phyloP scores from a whole-genome alignment of 2,797 vertebrate species.

The Emys orbicularis region DNA sequence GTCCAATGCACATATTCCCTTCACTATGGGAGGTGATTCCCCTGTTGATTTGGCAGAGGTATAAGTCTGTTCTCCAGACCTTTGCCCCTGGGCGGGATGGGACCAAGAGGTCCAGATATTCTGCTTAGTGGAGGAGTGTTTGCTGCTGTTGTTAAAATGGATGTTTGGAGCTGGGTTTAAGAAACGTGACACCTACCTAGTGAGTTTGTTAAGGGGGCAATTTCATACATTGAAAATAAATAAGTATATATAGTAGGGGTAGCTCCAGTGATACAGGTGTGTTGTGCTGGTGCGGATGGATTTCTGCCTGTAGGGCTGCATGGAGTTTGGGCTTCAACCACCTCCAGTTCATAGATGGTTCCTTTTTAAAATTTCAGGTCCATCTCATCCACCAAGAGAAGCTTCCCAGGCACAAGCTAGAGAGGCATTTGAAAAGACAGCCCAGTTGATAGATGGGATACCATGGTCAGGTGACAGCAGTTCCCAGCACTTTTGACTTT shows the following conservation, averaged over 20 bases:
- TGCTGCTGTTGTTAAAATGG: neutral
- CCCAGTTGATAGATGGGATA: constrained; percentile 62
- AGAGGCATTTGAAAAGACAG: neutral
- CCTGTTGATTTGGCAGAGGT: neutral
- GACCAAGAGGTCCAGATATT: neutral
- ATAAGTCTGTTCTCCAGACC: neutral
- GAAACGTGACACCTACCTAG: neutral
- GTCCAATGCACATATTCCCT: neutral
- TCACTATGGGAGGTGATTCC: neutral
- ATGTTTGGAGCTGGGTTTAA: neutral
- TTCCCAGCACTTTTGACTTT: neutral
- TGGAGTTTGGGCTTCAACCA: neutral
- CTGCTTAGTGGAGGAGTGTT: neutral
- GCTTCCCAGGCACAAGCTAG: neutral
- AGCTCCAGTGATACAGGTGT: neutral
- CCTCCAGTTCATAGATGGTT: constrained; percentile 4
- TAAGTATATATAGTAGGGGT: neutral
- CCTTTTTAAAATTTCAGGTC: constrained; percentile 59
- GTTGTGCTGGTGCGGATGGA: neutral
- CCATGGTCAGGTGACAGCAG: constrained; percentile 74
- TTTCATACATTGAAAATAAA: neutral
- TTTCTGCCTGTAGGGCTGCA: neutral
- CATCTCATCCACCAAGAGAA: neutral
- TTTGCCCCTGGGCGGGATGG: neutral
- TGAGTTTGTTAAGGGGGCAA: neutral